Evolutionary conservation across 2,888 invertebrate species (phyloP), one percentile per base, ranked within the genome.

Genomic region (Pharmacophagus antenor): DNA sequence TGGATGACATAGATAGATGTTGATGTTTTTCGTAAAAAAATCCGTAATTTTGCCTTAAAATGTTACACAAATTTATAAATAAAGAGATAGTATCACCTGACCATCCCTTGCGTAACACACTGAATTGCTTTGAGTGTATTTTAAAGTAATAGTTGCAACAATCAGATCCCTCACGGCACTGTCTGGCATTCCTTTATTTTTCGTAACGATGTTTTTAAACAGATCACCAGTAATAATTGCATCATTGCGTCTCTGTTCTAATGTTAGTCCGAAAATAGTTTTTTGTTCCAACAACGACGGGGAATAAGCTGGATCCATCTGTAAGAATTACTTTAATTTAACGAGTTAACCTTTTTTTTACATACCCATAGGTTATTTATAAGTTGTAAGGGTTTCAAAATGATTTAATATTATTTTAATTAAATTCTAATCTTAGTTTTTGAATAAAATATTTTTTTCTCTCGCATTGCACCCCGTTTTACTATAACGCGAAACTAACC

Each of bases 91-190:
- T n/a, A 62, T 68, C 31, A 95, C 95, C 92, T 97, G 95, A 3
- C 98, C 98, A 82, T 98, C 96, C 70, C 95, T 95, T 0, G 99
- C 98, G 75, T 95, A 99, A 79, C 99, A 99, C 0, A 99, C 99
- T 0, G 98, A 99, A 85, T 99, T 99, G 71, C 99, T 99, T 85
- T 99, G 99, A 0, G 99, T 98, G 79, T 98, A 99, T 80, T 99
- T 99, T 20, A 99, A 91, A 0, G 99, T 97, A 62, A 99, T 97
- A 0, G 98, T 98, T 0, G 99, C 99, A 1, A 99, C 97, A 48
- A 97, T 96, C 22, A 99, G 91, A 83, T 99, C 99, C 57, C 98
- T 93, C 3, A 97, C 76, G 0, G 97, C 98, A 12, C 86, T 89
- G 18, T 94, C 93, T 0, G 97, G 93, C 18, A 99, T 71, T 5